These are phyloP conservation scores for Harpalus rubripes DNA, from an alignment of 2,888 invertebrate species.

Conservation along the genomic window DNA sequence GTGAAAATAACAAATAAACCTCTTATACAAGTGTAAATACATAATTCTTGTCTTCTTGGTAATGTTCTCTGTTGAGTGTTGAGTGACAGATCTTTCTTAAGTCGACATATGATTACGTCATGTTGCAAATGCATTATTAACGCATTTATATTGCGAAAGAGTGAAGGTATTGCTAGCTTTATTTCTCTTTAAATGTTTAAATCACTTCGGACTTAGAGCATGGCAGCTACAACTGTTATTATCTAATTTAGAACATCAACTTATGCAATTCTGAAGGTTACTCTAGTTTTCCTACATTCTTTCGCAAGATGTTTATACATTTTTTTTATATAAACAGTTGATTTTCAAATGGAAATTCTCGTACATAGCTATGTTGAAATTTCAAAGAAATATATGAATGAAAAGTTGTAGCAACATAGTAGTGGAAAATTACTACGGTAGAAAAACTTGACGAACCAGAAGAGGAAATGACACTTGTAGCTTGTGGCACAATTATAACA, in stretches of 20 bases:
- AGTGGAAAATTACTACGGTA: not conserved
- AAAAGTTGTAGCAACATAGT: not conserved
- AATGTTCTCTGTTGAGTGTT: too few relatives aligned
- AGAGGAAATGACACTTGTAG: not conserved
- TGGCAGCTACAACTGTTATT: not conserved
- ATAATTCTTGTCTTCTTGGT: too few relatives aligned
- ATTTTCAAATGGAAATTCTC: not conserved
- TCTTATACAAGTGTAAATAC: too few relatives aligned
- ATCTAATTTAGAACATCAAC: not conserved
- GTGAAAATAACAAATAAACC: too few relatives aligned
- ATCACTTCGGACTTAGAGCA: not conserved
- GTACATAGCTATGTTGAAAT: not conserved
- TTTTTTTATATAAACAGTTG: not conserved
- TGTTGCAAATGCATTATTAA: constrained; percentile 34
- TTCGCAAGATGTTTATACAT: not conserved
- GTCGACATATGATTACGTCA: not conserved
- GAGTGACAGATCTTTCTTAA: constrained; percentile 4
- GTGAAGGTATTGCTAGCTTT: constrained; percentile 21
- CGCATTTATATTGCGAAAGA: constrained; percentile 41
- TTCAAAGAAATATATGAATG: not conserved
- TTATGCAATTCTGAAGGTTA: not conserved
- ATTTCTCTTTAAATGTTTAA: constrained; percentile 2
- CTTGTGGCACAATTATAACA: not conserved
- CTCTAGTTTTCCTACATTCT: not conserved
- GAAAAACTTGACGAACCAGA: not conserved